Evolutionary conservation across 2,888 invertebrate genomes (phyloP), one percentile per base, ranked within the genome.

Genomic region (Chelonus formosanus): DNA sequence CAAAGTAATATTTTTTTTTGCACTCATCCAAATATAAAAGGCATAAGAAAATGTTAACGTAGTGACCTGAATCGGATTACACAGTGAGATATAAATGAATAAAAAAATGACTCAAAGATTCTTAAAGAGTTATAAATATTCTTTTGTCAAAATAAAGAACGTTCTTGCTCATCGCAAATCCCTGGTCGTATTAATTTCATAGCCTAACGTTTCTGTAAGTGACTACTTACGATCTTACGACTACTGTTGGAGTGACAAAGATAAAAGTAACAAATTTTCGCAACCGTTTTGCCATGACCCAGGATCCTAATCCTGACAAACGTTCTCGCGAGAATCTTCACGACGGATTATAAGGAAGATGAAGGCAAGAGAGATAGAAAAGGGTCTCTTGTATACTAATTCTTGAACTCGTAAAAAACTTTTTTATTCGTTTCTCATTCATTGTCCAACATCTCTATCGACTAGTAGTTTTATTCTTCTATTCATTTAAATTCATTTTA

Each of bases 121-220:
- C 7, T 40, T 60, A 48, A 36, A 52, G 45, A 70, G 73, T 73
- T 75, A 74, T 75, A 75, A 75, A 77, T 77, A 75, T 74, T 72
- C 71, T 62, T 67, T 67, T 74, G 75, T 77, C 77, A 77, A 76
- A 76, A 75, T 76, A 76, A 77, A 73, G 75, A 70, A 75, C 70
- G 66, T 56, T 48, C 63, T 67, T 52, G 52, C 67, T 35, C 34
- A 32, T 60, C 31, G 68, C 69, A 69, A 75, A 76, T 74, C 74
- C 74, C 60, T 40, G 65, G 65, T 65, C 69, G 60, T 71, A 75
- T 76, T 76, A 75, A 75, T 76, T 72, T 68, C 57, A 43, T 63
- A 47, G 63, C 31, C 63, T 63, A 63, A 63, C 59, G 48, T 44
- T 59, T 58, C 47, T 62, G 20, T 47, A 35, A 34, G 54, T 45